A percentile compares a stretch with the other conserved stretches of the same genome.
These are phyloP conservation scores for Pagetopsis macropterus DNA, from an alignment of 2,797 vertebrate genomes.

Conservation along the genomic window DNA sequence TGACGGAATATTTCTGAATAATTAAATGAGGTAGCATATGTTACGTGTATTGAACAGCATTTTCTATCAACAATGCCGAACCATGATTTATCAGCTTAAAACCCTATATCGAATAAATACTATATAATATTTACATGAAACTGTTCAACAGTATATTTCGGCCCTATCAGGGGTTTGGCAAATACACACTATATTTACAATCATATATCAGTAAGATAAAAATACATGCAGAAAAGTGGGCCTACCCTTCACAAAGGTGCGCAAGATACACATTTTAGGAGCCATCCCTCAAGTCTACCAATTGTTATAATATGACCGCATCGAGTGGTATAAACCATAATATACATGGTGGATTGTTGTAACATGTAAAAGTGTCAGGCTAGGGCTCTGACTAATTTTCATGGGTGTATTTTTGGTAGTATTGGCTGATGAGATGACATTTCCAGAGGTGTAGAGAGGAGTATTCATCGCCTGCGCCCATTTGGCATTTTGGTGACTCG, in stretches of 20 bases:
- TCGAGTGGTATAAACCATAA: not conserved
- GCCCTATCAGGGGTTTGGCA: too few relatives aligned
- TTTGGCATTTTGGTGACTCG: conserved; percentile 58
- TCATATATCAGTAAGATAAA: not conserved
- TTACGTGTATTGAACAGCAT: not conserved
- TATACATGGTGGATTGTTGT: conserved; percentile 14
- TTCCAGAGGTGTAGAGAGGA: conserved; percentile 39
- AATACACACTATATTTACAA: too few relatives aligned
- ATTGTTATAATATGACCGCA: conserved; percentile 11
- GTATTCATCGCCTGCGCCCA: conserved; percentile 45
- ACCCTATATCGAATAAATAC: not conserved
- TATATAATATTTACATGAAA: too few relatives aligned
- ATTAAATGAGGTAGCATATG: not conserved
- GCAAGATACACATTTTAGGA: not conserved
- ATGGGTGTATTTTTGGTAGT: conserved; percentile 16
- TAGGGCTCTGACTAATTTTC: conserved; percentile 35
- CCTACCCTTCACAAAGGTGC: too few relatives aligned
- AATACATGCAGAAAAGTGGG: too few relatives aligned
- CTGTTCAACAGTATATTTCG: too few relatives aligned
- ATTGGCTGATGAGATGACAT: conserved; percentile 38
- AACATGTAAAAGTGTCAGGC: conserved; percentile 31
- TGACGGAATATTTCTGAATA: not conserved
- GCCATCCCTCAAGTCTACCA: conserved; percentile 6
- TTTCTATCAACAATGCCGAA: not conserved
- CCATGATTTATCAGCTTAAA: not conserved